Conservation (phyloP, 2,113 vertebrate species). For the Microtus ochrogaster region DNA sequence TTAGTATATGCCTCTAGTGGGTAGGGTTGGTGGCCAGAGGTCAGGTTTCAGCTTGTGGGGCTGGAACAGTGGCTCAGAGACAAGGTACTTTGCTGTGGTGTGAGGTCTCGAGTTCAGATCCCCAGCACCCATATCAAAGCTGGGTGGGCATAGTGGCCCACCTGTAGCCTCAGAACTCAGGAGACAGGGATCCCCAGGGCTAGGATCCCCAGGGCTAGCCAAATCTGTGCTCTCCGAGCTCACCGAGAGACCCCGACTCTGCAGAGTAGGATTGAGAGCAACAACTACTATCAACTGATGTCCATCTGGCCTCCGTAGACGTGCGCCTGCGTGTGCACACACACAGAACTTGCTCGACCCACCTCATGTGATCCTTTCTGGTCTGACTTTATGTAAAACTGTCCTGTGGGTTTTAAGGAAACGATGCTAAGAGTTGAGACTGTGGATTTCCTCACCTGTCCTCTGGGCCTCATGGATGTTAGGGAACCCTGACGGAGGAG, state of each 20-base stretch:
- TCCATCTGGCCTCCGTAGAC: background rate
- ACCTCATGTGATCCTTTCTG: background rate
- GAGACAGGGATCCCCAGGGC: background rate
- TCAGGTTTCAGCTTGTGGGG: background rate
- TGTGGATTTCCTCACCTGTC: background rate
- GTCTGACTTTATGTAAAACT: background rate
- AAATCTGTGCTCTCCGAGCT: background rate
- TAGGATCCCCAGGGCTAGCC: background rate
- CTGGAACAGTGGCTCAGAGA: background rate
- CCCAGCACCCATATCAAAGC: background rate
- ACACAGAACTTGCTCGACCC: background rate
- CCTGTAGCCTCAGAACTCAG: background rate
- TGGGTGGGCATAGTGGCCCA: background rate
- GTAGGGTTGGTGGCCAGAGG: background rate
- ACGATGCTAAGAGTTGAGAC: background rate
- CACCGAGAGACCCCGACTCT: background rate
- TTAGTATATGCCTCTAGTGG: background rate
- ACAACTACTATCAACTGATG: background rate
- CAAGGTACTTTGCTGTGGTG: background rate
- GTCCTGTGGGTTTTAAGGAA: background rate
- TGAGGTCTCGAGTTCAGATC: background rate
- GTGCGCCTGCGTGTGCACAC: background rate
- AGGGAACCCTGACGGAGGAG: background rate
- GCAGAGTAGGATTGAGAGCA: background rate
- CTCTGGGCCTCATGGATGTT: fast-evolving